Evolutionary conservation across 2,888 invertebrate species (phyloP), one percentile per base, ranked within the genome.

Genomic region (Himalopsyche anomala): DNA sequence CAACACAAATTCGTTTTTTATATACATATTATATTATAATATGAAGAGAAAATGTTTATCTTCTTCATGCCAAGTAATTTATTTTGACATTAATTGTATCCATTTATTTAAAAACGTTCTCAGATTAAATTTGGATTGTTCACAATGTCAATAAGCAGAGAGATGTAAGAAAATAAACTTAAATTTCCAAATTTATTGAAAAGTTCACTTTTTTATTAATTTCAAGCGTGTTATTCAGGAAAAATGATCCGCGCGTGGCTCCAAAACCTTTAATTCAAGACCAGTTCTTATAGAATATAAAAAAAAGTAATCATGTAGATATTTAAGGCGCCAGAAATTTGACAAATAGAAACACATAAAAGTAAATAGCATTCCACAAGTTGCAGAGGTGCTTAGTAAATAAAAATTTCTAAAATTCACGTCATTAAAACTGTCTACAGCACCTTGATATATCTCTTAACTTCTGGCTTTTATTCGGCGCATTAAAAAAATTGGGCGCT

Each of bases 401-500:
- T 62, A 62, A 62, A 62, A 62, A 19, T 62, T 62, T 62, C 62
- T 62, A 62, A 62, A 62, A 62, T 62, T 62, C 62, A 19, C 62
- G 62, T 11, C 62, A 19, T 62, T 62, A 62, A 62, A 62, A 62
- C 62, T 62, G 62, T 62, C 62, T 62, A 11, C 62, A 19, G 19
- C 62, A 28, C 19, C 62, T 19, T 62, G 62, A 62, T 62, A n/a
- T 62, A 62, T 62, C 62, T 62, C 62, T 62, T 62, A 62, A 62
- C 62, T 62, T 62, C 62, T 62, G 62, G 62, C 62, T 62, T 62
- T 62, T 62, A 62, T 62, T 62, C 28, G 62, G 19, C 19, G 62
- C 62, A 62, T 62, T 62, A 62, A 62, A 62, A 62, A 62, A 62
- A 62, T 62, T 62, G 62, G 62, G 19, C 62, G 62, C 62, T 62